Evolutionary conservation across 2,888 invertebrate species (phyloP), one percentile per base, ranked within the genome.

Genomic region (Leptinotarsa tumamoca): DNA sequence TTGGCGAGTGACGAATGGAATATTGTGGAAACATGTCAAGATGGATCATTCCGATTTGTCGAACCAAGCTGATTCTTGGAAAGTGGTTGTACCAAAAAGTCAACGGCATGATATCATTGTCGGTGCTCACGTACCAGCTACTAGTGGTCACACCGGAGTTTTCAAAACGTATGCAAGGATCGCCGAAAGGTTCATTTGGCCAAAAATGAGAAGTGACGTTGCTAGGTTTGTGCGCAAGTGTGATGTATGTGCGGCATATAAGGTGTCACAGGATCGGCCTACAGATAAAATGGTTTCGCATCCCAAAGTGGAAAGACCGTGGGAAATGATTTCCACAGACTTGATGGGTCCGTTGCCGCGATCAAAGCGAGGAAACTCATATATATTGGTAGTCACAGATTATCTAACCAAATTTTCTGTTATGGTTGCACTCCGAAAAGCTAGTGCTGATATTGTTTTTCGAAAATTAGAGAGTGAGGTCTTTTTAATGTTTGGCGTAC

Each of bases 361-460:
- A 27, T 74, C 76, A 2, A 72, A 15, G 14, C 51, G 68, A 17
- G 78, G 76, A 2, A 61, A 71, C 21, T 52, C n/a, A 15, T 74
- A 50, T 33, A 68, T 77, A 3, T 50, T 75, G 4, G 72, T 74
- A n/a, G 68, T 74, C 4, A 68, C 63, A 4, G 72, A 75, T 63
- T 73, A 63, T 51, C 18, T 67, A n/a, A 70, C 68, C 49, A 74
- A 78, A 52, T 78, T 74, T 56, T 70, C 71, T 18, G 15, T 76
- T 14, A n/a, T 70, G 2, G 61, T 71, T 58, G 56, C 76, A 2
- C 61, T 76, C 14, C 17, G 73, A 43, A 69, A 21, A 18, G 71
- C 76, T 10, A 73, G 61, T 52, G 68, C 75, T n/a, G 23, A 68
- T 15, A 14, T 56, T 10, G 70, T 72, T 3, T 18, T 68, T 3